Evolutionary conservation across 2,113 vertebrate species (phyloP).

Genomic region (Marmota monax): DNA sequence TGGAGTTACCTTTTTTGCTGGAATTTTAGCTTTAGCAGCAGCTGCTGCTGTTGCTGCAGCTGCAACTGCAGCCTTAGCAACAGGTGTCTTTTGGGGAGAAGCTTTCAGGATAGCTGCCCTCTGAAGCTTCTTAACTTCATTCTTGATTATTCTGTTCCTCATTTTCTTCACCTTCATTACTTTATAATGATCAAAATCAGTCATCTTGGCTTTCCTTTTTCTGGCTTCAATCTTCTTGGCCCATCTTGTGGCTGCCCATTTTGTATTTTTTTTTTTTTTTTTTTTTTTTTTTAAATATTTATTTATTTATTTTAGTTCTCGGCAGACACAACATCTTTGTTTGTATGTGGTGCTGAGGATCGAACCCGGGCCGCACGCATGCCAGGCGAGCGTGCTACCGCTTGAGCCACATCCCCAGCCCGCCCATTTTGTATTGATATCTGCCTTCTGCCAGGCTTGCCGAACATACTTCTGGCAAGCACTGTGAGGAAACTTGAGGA

Average conservation of each 20-base stretch:
- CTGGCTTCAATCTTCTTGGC: neutral
- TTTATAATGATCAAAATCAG: neutral
- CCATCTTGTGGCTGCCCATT: neutral
- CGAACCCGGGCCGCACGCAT: too few relatives aligned
- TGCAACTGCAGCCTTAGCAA: conserved; percentile 59
- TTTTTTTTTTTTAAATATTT: too few relatives aligned
- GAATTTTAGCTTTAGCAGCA: conserved; percentile 63
- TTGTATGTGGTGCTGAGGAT: too few relatives aligned
- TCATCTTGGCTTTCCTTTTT: neutral
- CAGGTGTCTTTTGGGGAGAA: conserved; percentile 85
- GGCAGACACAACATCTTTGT: too few relatives aligned
- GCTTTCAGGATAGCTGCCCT: conserved; percentile 88
- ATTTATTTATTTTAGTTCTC: too few relatives aligned
- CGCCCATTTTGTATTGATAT: neutral
- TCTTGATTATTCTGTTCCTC: conserved; percentile 98
- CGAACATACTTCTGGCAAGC: neutral
- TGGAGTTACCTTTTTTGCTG: conserved; percentile 49
- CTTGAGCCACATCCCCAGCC: too few relatives aligned
- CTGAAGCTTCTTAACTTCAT: conserved; percentile 96
- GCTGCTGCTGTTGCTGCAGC: neutral
- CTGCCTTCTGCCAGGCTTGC: neutral
- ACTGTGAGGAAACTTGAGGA: too few relatives aligned
- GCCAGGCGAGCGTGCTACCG: too few relatives aligned
- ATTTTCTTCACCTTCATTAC: conserved; percentile 68
- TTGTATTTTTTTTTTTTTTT: too few relatives aligned